Base-by-base conservation (phyloP, 2,797 vertebrate genomes). In the Cephalopachus bancanus region DNA sequence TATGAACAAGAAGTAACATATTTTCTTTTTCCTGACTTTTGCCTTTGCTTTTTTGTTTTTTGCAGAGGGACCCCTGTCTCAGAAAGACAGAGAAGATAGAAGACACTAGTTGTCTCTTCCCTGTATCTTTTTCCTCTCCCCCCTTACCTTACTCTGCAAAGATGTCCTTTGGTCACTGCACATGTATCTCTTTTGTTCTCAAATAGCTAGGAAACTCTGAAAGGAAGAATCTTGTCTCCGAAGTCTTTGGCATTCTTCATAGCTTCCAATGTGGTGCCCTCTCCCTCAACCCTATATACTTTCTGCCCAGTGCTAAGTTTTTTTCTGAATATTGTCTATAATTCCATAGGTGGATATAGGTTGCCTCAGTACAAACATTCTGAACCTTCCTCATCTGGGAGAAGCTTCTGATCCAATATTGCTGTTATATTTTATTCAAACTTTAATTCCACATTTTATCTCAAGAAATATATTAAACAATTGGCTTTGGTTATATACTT, bases 401-500 rank as follows among this genome's bases (percentile, higher is more conserved):
- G 67, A 12, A 91, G 67, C 72, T 81, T 91, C 37, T 69, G 28
- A 87, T 81, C 17, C 49, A 62, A 51, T 80, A 72, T 92, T 86
- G 33, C 22, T 91, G n/a, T 92, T 84, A 72, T n/a, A 80, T 83
- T 90, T 94, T 60, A 87, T 94, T 93, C 87, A 92, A 57, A 92
- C 57, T 92, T 96, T 55, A 83, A 89, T 71, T 79, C 37, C 78
- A 89, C 5, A 83, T 86, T 94, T 91, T 20, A 95, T 93, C 37
- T 94, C 30, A 91, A 95, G 28, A 83, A 53, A 28, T 79, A 79
- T 49, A 83, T 94, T 88, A 87, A 91, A 78, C 26, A 76, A 49
- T 71, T 85, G 53, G 10, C 62, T 60, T 65, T 53, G 11, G 4
- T 65, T 86, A 72, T 22, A 24, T 51, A 62, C n/a, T 60, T 96